phyloP scores from a whole-genome alignment of 2,888 invertebrate species.

The Lasioglossum pauxillum region DNA sequence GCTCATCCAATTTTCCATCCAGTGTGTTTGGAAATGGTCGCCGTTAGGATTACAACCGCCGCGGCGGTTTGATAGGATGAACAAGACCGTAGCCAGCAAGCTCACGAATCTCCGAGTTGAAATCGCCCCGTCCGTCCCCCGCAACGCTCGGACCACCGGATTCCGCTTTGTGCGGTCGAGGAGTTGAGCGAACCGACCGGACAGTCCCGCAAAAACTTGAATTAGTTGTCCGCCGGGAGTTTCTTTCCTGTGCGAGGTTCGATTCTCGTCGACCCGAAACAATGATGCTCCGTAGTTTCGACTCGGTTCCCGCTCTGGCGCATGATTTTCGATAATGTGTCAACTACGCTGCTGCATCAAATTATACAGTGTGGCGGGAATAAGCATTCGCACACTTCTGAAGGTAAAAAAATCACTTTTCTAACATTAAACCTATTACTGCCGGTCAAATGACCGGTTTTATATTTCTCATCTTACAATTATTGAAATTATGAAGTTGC shows the following conservation, averaged over 20 bases:
- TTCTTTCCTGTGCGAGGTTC: background rate
- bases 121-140: background rate
- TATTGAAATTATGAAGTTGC: no score
- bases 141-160: background rate
- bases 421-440: no score
- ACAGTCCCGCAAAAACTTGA: background rate
- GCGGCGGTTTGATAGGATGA: slow-evolving; percentile 41
- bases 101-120: background rate
- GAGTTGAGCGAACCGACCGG: background rate
- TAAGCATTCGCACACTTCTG: no score
- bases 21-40: slow-evolving; percentile 45
- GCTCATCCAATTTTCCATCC: slow-evolving; percentile 54
- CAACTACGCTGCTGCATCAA: no score
- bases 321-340: no score
- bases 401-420: no score
- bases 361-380: background rate
- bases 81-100: slow-evolving; percentile 11
- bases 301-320: no score
- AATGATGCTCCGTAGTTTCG: background rate
- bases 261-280: background rate
- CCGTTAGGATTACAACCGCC: slow-evolving; percentile 47
- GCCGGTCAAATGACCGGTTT: no score
- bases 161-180: slow-evolving; percentile 15
- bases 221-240: background rate
- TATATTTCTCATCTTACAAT: no score